Base-by-base conservation (phyloP, 2,888 invertebrate genomes). In the Margaritifera margaritifera region DNA sequence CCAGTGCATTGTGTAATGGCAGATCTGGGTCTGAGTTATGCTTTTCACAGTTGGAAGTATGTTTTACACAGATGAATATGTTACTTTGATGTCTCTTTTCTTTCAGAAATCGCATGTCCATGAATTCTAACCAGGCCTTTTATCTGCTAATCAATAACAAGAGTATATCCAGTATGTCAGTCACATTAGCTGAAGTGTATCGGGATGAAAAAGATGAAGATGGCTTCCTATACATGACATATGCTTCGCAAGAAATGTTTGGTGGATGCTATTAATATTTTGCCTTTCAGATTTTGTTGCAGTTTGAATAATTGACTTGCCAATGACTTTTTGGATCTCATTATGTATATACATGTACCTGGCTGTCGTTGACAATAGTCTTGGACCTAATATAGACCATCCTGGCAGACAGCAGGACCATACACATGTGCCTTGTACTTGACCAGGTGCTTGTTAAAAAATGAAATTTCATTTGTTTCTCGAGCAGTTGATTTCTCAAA, bases 171-270 rank as follows among this genome's bases (percentile, higher is more conserved):
- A 94, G 94, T 78, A 93, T 95, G 91, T 94, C 95, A 31, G 92
- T 94, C 79, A 95, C 95, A 0, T 92, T 96, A 91, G 93, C 94
- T 0, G 95, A 96, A 89, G 93, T 95, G 0, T 95, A 96, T 90
- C 92, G 93, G 54, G 93, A 93, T 72, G 93, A 94, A 81, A 92
- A 93, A 61, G 94, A 94, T 78, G 93, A 93, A 51, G 96, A 96
- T 88, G 96, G 96, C 0, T 96, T 95, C 87, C 92, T 96, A 0
- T 96, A 96, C 89, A 93, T 96, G 84, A 95, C 95, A 0, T 96
- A 96, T 87, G 95, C 96, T 0, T 95, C 95, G 31, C 96, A 96
- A 91, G 96, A 96, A 91, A 94, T 95, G 80, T 96, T 96, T 88
- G 96, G 96, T 42, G 72, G 76, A 65, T 62, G 66, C 62, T 68